phyloP scores from a whole-genome alignment of 2,888 invertebrate genomes.

The Cerastoderma edule region DNA sequence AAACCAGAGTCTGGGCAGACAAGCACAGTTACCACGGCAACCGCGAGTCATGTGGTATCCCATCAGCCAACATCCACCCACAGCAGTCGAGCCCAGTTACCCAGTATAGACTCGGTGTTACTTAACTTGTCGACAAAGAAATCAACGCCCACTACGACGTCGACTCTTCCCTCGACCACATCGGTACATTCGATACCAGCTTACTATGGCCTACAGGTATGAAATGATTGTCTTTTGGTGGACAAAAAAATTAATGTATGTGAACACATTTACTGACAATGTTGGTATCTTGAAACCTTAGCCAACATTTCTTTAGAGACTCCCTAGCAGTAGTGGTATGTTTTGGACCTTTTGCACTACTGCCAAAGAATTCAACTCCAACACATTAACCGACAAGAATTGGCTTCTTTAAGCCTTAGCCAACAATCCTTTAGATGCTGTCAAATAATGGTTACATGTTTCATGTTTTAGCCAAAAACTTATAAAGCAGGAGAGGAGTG shows the following conservation, averaged over 20 bases:
- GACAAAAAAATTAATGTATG: not conserved
- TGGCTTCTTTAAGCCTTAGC: too few species aligned
- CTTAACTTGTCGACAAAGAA: conserved; percentile 61
- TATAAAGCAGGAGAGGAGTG: too few species aligned
- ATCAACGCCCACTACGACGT: conserved; percentile 24
- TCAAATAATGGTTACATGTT: too few species aligned
- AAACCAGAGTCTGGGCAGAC: conserved; percentile 44
- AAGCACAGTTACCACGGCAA: conserved; percentile 31
- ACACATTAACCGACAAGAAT: too few species aligned
- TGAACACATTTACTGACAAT: not conserved
- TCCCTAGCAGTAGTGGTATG: too few species aligned
- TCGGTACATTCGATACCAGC: conserved; percentile 44
- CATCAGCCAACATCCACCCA: conserved; percentile 18
- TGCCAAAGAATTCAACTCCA: too few species aligned
- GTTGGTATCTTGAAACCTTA: too few species aligned
- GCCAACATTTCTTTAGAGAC: too few species aligned
- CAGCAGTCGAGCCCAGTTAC: conserved; percentile 41
- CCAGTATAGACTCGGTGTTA: conserved; percentile 61
- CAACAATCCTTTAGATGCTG: too few species aligned
- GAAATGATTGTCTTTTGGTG: not conserved
- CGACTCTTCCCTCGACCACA: conserved; percentile 8
- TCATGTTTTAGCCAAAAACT: too few species aligned
- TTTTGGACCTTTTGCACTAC: too few species aligned
- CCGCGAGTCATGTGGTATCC: conserved; percentile 1
- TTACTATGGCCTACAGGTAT: conserved; percentile 53